Evolutionary conservation across 1,140 invertebrate species (phyloP), one percentile per base, ranked within the genome.

Genomic region (Calliopsis andreniformis): DNA sequence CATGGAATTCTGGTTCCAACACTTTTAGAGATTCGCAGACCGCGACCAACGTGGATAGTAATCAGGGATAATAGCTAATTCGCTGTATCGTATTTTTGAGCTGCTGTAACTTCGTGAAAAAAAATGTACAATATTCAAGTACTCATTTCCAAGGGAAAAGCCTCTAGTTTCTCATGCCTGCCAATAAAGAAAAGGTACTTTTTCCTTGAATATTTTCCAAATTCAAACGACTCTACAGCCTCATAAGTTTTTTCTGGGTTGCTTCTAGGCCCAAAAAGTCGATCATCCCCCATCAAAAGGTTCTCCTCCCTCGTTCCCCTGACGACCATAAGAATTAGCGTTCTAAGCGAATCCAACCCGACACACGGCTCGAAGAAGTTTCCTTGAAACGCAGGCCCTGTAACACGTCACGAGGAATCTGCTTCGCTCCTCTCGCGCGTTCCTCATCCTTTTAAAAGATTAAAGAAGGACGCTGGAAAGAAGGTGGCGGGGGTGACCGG

Each of bases 381-480:
- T 42, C 12, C 5, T 23, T 55, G 61, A 75, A 75, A 67, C 62
- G 49, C 62, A n/a, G 66, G 20, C 20, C 47, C 28, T 67, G 71
- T 67, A 75, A 55, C 62, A 8, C 71, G 71, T 45, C 71, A 25
- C 51, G 32, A 7, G 43, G 45, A 69, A 61, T 69, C 64, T 64
- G 20, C 51, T 32, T 20, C 55, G 23, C 35, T 23, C 42, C 35
- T 3, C n/a, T 8, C 12, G 12, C 63, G 23, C 47, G 30, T 14
- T 14, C 6, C 55, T 78, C 32, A 61, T 78, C 76, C 62, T 76
- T 76, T 80, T 71, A 76, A 80, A 72, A 62, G 64, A 69, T 80
- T 73, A 78, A 71, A 72, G 66, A 68, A 58, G 56, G 51, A 62
- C 16, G 20, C 30, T 20, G 30, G 35, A 42, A 32, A 18, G 20